Evolutionary conservation across 2,888 invertebrate species (phyloP), one percentile per base, ranked within the genome.

Genomic region (Agrypnus murinus): DNA sequence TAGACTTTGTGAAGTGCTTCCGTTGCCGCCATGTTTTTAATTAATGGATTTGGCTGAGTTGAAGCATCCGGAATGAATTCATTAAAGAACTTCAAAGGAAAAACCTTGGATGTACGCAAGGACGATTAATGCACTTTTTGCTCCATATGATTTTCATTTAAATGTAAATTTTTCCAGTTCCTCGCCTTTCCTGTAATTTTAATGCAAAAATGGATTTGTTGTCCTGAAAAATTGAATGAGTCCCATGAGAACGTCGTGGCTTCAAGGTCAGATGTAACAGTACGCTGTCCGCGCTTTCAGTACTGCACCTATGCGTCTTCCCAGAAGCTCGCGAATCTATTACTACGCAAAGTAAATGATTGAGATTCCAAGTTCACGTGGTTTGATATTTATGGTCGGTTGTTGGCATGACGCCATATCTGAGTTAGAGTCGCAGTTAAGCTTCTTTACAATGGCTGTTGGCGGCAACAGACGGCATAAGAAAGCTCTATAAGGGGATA

Each of bases 341-440:
- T 12, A 53, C 59, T 57, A 71, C 55, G 55, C 66, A 53, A 57
- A 66, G 53, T 45, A 70, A 70, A 67, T 65, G 71, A 74, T 72
- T 72, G 70, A 65, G 70, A 75, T 75, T 74, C 74, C 65, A 63
- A 67, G 65, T 67, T 69, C 69, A 73, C 71, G 73, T 75, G 63
- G 75, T 73, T 69, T 45, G 66, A 69, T 73, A 73, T 75, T 75
- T 75, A 75, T 73, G 66, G 75, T 67, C 63, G 65, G 71, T 71
- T 73, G 71, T 75, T 73, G 75, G 73, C 73, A 75, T 73, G 71
- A 71, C 67, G 70, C 74, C 71, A 74, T 74, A 74, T 74, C 69
- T 58, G 67, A 72, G 57, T 66, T 65, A 59, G 60, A 71, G 71
- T 57, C 71, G 71, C 62, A 65, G 65, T 65, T 66, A 71, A 59